These are phyloP conservation scores for Pharmacophagus antenor DNA, from an alignment of 2,888 invertebrate genomes.

Conservation along the genomic window DNA sequence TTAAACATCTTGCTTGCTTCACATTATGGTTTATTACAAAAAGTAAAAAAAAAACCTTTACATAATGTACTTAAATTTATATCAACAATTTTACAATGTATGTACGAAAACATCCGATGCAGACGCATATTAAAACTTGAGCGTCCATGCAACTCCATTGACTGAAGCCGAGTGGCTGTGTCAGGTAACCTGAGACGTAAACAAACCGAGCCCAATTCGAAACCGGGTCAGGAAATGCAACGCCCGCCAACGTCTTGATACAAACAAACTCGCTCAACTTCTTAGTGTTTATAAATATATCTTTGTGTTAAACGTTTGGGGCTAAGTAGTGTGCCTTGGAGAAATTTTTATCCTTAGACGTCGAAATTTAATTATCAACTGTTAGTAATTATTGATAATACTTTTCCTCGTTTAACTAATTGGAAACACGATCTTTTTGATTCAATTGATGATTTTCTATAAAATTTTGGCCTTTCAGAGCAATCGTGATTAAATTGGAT, in stretches of 20 bases:
- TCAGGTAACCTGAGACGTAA: slow-evolving; percentile 27
- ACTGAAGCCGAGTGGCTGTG: slow-evolving; percentile 21
- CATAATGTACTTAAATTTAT: too few species aligned
- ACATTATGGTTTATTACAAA: too few species aligned
- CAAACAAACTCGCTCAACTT: slow-evolving; percentile 10
- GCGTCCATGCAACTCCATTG: slow-evolving; percentile 8
- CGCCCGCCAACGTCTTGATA: slow-evolving; percentile 35
- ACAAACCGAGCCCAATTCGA: slow-evolving; percentile 24
- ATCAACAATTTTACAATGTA: too few species aligned
- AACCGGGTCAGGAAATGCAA: slow-evolving; percentile 34
- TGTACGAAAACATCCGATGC: too few species aligned
- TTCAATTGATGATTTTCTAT: background rate
- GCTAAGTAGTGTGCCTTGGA: background rate
- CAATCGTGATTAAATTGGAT: background rate
- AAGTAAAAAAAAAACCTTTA: too few species aligned
- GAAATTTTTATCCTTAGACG: background rate
- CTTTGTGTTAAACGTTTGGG: background rate
- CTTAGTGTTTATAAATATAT: slow-evolving; percentile 13
- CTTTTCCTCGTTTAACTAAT: background rate
- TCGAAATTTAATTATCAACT: too few species aligned
- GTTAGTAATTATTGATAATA: background rate
- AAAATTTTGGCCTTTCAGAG: background rate
- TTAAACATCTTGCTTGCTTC: too few species aligned
- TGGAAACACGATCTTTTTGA: background rate
- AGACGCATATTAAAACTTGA: too few species aligned